phyloP scores from a whole-genome alignment of 2,888 invertebrate species.

The Aleiodes alternator region DNA sequence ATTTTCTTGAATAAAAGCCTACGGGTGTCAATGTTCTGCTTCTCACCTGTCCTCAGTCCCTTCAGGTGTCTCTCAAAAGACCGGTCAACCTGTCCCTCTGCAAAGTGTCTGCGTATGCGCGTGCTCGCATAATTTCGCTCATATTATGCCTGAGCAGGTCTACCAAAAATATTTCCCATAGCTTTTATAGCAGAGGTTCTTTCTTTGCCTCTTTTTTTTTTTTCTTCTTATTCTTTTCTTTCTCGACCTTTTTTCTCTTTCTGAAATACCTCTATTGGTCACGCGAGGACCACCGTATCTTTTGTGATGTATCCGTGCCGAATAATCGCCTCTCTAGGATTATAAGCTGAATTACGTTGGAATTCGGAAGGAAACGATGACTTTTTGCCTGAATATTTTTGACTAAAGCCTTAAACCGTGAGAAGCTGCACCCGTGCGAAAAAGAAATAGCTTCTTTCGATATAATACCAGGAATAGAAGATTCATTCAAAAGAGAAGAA shows the following conservation, averaged over 20 bases:
- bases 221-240: neutral
- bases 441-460: constrained; percentile 1
- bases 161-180: constrained; percentile 28
- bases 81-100: constrained; percentile 27
- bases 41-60: constrained; percentile 21
- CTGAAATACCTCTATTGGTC: constrained; percentile 51
- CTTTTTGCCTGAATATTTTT: constrained; percentile 27
- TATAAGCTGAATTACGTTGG: constrained; percentile 53
- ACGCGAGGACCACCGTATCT: constrained; percentile 47
- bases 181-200: neutral
- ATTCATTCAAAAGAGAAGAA: no score
- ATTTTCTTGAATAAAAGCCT: neutral
- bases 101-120: constrained; percentile 29
- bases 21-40: constrained; percentile 12
- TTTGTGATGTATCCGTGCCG: constrained; percentile 62
- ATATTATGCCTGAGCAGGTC: constrained; percentile 38
- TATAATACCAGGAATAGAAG: no score
- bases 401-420: constrained; percentile 48
- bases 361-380: constrained; percentile 62
- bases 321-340: constrained; percentile 61
- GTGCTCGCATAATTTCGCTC: constrained; percentile 39
- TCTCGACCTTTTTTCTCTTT: neutral
- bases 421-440: constrained; percentile 49
- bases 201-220: constrained; percentile 22
- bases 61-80: constrained; percentile 22